A percentile compares a stretch with the other conserved stretches of the same genome.
Evolutionary conservation across 2,113 vertebrate species (phyloP).

Genomic region (Microtus oregoni): DNA sequence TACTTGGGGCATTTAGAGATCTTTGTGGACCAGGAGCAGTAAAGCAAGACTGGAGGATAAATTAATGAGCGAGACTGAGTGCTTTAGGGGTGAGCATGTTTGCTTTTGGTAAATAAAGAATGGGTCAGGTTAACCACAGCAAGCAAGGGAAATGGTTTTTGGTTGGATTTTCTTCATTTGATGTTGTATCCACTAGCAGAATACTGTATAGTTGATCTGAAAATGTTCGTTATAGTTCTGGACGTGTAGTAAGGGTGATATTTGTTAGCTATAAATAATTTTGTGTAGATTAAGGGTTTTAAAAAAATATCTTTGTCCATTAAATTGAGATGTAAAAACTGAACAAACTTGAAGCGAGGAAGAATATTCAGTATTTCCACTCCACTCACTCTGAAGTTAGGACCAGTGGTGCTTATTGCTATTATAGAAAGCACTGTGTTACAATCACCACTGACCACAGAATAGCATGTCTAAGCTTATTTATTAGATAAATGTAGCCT

Average conservation of each 20-base stretch:
- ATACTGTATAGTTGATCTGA: slow-evolving; percentile 19
- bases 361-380: neutral
- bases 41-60: neutral
- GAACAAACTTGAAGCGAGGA: neutral
- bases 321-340: slow-evolving; percentile 13
- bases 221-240: slow-evolving; percentile 8
- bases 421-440: neutral
- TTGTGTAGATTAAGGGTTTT: neutral
- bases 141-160: neutral
- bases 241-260: neutral
- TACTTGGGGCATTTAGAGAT: slow-evolving; percentile 61
- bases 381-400: slow-evolving; percentile 24
- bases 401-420: neutral
- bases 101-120: slow-evolving; percentile 25
- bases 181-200: neutral
- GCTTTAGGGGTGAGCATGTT: neutral
- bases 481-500: slow-evolving; percentile 26
- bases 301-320: neutral
- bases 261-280: neutral
- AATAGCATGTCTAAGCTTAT: slow-evolving; percentile 8
- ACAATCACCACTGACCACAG: neutral
- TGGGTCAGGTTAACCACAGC: neutral
- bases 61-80: neutral
- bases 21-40: slow-evolving; percentile 13
- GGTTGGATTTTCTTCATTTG: neutral